Percentiles rank a stretch among this genome's conserved stretches.
phyloP scores from a whole-genome alignment of 2,113 vertebrate species.

The Nycticorax nycticorax region DNA sequence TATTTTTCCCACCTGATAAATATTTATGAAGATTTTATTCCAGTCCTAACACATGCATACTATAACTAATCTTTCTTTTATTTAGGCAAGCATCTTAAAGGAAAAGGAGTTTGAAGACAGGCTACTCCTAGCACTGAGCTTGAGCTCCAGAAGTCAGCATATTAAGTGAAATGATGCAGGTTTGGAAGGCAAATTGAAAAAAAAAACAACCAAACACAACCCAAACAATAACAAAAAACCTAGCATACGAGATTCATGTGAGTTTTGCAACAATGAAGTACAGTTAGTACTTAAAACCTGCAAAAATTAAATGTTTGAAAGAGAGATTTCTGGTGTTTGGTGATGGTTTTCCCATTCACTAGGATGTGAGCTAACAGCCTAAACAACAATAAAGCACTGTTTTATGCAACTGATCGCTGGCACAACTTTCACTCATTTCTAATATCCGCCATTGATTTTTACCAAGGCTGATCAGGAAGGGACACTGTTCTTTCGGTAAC shows the following conservation, averaged over 20 bases:
- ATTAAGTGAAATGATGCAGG: background rate
- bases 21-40: constrained; percentile 15
- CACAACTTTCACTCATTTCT: background rate
- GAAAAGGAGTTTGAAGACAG: background rate
- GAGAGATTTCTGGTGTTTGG: background rate
- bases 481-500: background rate
- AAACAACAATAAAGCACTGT: background rate
- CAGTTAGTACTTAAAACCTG: background rate
- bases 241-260: background rate
- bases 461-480: background rate
- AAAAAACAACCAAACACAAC: too few relatives aligned
- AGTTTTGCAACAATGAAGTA: background rate
- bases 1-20: constrained; percentile 16
- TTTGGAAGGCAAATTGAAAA: background rate
- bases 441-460: background rate
- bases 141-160: background rate
- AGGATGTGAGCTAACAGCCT: background rate
- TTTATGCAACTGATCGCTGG: background rate
- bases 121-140: background rate
- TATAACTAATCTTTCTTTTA: background rate
- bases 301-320: background rate
- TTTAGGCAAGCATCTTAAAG: background rate
- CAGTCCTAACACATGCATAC: background rate
- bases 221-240: background rate
- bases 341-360: background rate